Base-by-base conservation (phyloP, 2,797 vertebrate species). In the Diplodus sargus region DNA sequence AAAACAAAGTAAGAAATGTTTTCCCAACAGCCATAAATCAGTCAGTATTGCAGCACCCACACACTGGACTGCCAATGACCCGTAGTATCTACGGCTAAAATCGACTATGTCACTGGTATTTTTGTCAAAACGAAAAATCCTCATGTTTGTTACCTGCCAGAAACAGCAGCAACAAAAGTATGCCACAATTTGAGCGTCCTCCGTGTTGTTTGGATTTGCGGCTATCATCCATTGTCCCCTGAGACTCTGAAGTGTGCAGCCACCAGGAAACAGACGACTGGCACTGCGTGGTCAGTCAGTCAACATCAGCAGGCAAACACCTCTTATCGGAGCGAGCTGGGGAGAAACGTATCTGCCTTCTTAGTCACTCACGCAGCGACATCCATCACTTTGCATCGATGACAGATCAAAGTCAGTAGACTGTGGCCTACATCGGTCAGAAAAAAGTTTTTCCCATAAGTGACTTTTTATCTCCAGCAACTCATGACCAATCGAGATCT, bases 101-200 rank as follows among this genome's bases (percentile, higher is more conserved):
- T 2, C 5, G 3, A 25, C 45, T 66, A 14, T 1, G 2, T 20
- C 2, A 16, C 10, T 30, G 2, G 0, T 59, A 34, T 56, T 14
- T 52, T 15, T 5, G 3, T 58, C 14, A 51, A 14, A 14, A 53
- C 64, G 5, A 4, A 45, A 45, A 28, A 52, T 30, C 5, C 2
- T 58, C 20, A 28, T 34, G 22, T 85, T 92, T 47, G 22, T 85
- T 92, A 93, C 91, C 92, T 91, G 91, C 39, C 34, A 93, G 70
- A 67, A 76, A 59, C 30, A 85, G 47, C 52, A 90, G 71, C 65
- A 90, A 5, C 14, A 87, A 51, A 62, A 85, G n/a, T 52, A 69
- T 51, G 42, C 51, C 39, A 45, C 62, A 23, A 8, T 62, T 17
- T 20, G 11, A 65, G 43, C 2, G 16, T 70, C 72, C 30, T 70